Conservation (phyloP, 2,113 vertebrate genomes). For the Hystrix brachyura region DNA sequence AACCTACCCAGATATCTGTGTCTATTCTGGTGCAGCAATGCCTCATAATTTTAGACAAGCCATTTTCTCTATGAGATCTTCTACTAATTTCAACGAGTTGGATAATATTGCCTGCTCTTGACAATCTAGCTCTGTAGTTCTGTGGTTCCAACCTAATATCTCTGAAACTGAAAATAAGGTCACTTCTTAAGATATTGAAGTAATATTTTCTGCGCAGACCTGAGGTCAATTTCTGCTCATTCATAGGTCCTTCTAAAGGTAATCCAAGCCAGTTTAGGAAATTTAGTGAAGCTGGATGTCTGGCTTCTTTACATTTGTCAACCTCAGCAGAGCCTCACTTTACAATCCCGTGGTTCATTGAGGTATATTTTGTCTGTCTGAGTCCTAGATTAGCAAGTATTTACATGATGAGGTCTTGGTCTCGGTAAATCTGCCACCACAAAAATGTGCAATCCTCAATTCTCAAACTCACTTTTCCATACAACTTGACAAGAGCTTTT, state of each 20-base stretch:
- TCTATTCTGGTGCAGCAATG: fast-evolving
- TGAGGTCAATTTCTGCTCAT: background rate
- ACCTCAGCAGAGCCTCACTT: background rate
- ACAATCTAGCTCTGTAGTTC: background rate
- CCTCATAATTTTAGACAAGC: background rate
- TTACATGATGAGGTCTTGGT: slow-evolving; percentile 61
- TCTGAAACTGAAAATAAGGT: slow-evolving; percentile 5
- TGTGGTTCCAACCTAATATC: background rate
- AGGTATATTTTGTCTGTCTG: slow-evolving; percentile 39
- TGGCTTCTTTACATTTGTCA: background rate
- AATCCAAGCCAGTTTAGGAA: background rate
- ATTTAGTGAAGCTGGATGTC: background rate
- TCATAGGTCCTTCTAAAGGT: background rate
- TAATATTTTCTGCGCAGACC: background rate
- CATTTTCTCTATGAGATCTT: background rate
- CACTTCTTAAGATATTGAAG: background rate
- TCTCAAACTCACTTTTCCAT: slow-evolving; percentile 77
- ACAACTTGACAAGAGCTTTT: slow-evolving; percentile 70
- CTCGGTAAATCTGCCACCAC: slow-evolving; percentile 67
- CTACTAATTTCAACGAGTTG: background rate
- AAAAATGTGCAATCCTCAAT: slow-evolving; percentile 72
- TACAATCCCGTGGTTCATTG: background rate
- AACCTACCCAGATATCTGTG: background rate
- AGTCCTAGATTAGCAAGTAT: slow-evolving; percentile 54
- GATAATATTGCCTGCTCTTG: background rate